phyloP scores from a whole-genome alignment of 2,888 invertebrate species.

The Cephus spinipes region DNA sequence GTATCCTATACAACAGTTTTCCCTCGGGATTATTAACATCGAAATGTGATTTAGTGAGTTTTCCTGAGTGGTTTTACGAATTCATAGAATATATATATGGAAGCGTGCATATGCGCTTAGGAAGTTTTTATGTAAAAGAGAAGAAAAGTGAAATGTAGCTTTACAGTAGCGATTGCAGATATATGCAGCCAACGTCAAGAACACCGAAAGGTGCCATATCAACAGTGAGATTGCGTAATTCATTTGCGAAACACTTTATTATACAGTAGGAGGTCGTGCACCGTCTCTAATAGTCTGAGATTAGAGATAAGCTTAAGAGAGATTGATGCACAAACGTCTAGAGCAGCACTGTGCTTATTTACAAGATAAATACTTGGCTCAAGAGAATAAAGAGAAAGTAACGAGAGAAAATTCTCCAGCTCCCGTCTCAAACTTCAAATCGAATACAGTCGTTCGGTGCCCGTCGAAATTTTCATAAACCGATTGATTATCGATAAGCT shows the following conservation, averaged over 20 bases:
- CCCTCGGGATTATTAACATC: neutral
- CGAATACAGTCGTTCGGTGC: neutral
- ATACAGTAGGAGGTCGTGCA: neutral
- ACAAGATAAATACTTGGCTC: neutral
- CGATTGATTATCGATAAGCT: slow-evolving; percentile 42
- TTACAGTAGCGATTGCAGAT: neutral
- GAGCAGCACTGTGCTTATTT: neutral
- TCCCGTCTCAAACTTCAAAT: neutral
- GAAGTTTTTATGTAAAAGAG: neutral
- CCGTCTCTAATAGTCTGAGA: neutral
- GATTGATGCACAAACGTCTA: neutral
- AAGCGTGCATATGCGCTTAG: neutral
- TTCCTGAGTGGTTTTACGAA: neutral
- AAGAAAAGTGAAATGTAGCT: neutral
- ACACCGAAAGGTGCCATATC: neutral
- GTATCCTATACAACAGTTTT: neutral
- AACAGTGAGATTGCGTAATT: neutral
- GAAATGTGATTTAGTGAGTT: neutral
- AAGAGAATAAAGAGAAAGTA: neutral
- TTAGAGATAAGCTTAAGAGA: neutral
- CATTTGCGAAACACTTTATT: neutral
- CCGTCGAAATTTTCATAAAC: slow-evolving; percentile 2
- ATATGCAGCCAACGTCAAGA: neutral
- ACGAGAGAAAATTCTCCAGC: neutral
- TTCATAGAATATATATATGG: neutral